Conservation (phyloP, 92 coral and sea anemone genomes). For the Isaurus tuberculatus region DNA sequence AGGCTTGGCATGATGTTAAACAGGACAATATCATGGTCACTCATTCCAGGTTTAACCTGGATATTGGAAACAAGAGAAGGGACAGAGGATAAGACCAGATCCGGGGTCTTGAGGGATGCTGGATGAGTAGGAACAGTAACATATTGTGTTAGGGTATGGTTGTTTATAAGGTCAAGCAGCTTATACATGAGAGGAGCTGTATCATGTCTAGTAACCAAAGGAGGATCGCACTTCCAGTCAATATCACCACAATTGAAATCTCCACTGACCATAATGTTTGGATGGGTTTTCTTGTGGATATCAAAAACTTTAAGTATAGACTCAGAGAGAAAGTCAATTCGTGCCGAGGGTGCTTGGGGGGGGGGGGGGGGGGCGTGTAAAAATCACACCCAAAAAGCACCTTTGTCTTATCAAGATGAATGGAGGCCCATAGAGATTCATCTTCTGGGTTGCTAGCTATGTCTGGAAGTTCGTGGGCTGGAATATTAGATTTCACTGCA, state of each 20-base stretch:
- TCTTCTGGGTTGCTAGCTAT: too few relatives aligned
- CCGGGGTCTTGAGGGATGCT: slow-evolving; percentile 58
- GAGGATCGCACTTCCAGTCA: slow-evolving; percentile 57
- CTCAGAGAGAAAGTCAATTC: slow-evolving; percentile 58
- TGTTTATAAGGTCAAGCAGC: slow-evolving; percentile 41
- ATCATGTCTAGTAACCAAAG: slow-evolving; percentile 42
- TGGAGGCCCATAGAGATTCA: too few relatives aligned
- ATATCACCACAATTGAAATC: slow-evolving; percentile 58
- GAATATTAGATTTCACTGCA: too few relatives aligned
- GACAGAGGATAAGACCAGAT: slow-evolving; percentile 63
- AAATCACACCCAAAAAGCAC: slow-evolving; percentile 50
- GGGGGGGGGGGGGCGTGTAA: slow-evolving; percentile 58
- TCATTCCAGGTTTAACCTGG: slow-evolving; percentile 62
- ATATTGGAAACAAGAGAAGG: slow-evolving; percentile 59
- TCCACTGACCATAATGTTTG: slow-evolving; percentile 56
- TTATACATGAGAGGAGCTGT: slow-evolving; percentile 45
- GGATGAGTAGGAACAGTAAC: slow-evolving; percentile 57
- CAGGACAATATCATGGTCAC: slow-evolving; percentile 60
- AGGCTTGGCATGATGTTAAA: slow-evolving; percentile 55
- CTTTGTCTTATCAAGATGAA: slow-evolving; percentile 52
- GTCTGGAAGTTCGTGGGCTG: too few relatives aligned
- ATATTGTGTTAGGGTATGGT: slow-evolving; percentile 37
- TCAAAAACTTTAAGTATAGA: slow-evolving; percentile 52
- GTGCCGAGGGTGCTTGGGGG: slow-evolving; percentile 53
- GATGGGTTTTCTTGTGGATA: slow-evolving; percentile 48